Evolutionary conservation across 1,140 invertebrate species (phyloP), one percentile per base, ranked within the genome.

Genomic region (Drosophila biarmipes): DNA sequence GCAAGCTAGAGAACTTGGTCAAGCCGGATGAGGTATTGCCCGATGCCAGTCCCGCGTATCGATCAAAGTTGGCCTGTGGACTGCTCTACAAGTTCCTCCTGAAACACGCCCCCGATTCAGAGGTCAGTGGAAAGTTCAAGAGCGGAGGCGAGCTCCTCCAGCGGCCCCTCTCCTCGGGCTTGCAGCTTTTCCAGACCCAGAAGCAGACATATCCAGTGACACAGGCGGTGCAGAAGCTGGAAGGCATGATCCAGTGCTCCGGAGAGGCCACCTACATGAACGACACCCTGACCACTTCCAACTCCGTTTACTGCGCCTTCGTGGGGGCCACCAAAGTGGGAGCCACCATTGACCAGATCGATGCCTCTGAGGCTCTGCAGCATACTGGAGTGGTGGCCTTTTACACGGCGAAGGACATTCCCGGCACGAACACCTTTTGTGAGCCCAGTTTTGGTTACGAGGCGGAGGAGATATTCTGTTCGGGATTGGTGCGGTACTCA

Each of bases 221-320:
- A 66, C 92, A 98, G 91, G 95, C 97, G 0, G 91, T 97, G 35
- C 93, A 94, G 3, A 98, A 98, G 91, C 55, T 96, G 11, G 97
- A 97, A 91, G 95, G 95, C 2, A 74, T 95, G 31, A 92, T 95
- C 38, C 96, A 98, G 93, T 95, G 95, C 77, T 94, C 96, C 19
- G 96, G 96, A 4, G 95, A 96, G 86, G 96, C 94, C 12, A 92
- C 94, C 3, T 96, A 95, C 72, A 87, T 94, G 27, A 95, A 95
- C 75, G 96, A 96, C 80, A 80, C 95, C 11, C 92, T 94, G 10
- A 92, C 93, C 1, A 77, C 93, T 2, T 80, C 92, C 0, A 91
- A 93, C 29, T 94, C 95, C 91, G 92, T 96, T 1, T 94, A 93
- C 85, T 95, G 94, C 58, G 95, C 94, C 6, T 94, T 96, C 62